These are phyloP conservation scores for Clarias batrachus DNA, from an alignment of 2,113 vertebrate genomes.

Conservation along the genomic window DNA sequence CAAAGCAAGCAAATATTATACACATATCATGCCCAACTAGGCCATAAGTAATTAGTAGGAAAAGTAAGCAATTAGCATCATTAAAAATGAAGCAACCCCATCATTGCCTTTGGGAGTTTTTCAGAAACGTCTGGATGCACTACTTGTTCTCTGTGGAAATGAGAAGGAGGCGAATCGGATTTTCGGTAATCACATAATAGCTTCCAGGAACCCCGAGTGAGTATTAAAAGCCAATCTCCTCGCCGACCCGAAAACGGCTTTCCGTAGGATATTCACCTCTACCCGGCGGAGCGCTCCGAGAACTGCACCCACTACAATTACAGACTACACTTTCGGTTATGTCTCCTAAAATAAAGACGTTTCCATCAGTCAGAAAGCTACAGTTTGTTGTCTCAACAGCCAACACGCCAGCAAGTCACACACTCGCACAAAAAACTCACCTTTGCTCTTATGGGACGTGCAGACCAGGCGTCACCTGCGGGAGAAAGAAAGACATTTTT, in stretches of 20 bases:
- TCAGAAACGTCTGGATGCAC: not conserved
- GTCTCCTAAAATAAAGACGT: not conserved
- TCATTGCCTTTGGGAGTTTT: not conserved
- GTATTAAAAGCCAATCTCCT: constrained; percentile 30
- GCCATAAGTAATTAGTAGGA: not conserved
- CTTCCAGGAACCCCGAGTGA: constrained; percentile 22
- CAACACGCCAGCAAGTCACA: not conserved
- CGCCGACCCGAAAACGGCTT: not conserved
- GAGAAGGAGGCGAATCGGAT: constrained; percentile 13
- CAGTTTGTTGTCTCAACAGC: not conserved
- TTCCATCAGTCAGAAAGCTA: not conserved
- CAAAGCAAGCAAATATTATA: not conserved
- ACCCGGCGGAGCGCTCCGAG: not conserved
- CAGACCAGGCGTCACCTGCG: constrained; percentile 8
- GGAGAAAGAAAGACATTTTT: not conserved
- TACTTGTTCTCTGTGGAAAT: constrained; percentile 6
- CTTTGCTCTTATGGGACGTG: constrained; percentile 14
- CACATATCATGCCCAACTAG: constrained; percentile 8
- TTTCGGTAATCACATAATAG: constrained; percentile 13
- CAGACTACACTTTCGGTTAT: not conserved
- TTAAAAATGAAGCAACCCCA: constrained; percentile 20
- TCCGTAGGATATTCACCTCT: not conserved
- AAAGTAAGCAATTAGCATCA: not conserved
- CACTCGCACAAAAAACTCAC: not conserved
- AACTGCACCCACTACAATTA: not conserved